Evolutionary conservation across 1,140 invertebrate genomes (phyloP), one percentile per base, ranked within the genome.

Genomic region (Atta cephalotes): DNA sequence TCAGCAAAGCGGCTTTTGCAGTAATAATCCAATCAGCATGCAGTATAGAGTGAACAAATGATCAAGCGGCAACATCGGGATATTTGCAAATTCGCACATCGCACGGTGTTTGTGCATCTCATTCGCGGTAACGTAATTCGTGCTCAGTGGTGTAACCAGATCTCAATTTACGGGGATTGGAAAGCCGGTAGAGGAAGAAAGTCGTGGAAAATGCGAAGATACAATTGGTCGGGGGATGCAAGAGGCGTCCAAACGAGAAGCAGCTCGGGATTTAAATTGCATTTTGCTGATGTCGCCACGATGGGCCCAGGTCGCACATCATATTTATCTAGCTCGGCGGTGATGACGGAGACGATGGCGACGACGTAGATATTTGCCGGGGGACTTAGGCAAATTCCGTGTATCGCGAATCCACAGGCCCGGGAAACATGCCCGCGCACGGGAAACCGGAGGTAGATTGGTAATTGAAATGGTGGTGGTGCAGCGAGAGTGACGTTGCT

Each of bases 141-240:
- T 28, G 66, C 45, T 39, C 28, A 31, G 5, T 12, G 25, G n/a
- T 5, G 58, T 68, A 58, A 79, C 60, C 58, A 60, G 66, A 68
- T 86, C 87, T 45, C 87, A 89, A 90, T 90, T 90, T 89, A 90
- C 76, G 68, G 45, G 89, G 85, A 91, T 92, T 89, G 86, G 82
- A 91, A 87, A 88, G 60, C 45, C 62, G 25, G 35, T 9, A 25
- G 49, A 65, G 12, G 63, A 81, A 60, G 21, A 56, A 68, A 58
- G n/a, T 21, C 45, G 12, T 14, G 65, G 28, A 45, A 14, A 58
- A 28, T 14, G 31, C 4, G 45, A 31, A 7, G n/a, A 2, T 35
- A 58, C 62, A n/a, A 28, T 7, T 4, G 49, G 28, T 28, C 31
- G 31, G 49, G 63, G 45, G 72, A 76, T 9, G 28, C 31, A 84